These are phyloP conservation scores for Leucopternis melanops DNA, from an alignment of 2,113 vertebrate genomes.

Conservation along the genomic window DNA sequence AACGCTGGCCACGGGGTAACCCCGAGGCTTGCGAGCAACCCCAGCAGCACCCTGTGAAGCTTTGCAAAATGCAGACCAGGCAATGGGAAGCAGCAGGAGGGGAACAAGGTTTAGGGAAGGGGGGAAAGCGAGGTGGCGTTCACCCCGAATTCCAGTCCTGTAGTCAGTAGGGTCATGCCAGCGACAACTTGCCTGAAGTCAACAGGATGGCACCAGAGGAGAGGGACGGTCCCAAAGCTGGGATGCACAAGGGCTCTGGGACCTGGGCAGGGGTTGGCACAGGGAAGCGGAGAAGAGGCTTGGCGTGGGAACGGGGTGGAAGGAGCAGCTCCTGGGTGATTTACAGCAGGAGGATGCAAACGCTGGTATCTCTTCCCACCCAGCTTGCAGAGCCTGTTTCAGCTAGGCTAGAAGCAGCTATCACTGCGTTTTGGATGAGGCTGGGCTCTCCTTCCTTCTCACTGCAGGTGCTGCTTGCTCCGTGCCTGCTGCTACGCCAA, in stretches of 20 bases:
- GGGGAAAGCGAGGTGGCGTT: accelerated
- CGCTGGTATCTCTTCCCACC: background rate
- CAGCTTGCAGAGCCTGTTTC: accelerated
- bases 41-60: background rate
- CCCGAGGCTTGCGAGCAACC: background rate
- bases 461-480: constrained; percentile 29
- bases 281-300: background rate
- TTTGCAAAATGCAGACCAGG: background rate
- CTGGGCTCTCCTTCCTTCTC: background rate
- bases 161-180: accelerated
- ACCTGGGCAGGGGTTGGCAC: background rate
- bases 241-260: background rate
- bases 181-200: accelerated
- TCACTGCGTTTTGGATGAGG: accelerated
- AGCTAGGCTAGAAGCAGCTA: background rate
- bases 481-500: constrained; percentile 7
- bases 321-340: background rate
- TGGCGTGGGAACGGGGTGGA: accelerated
- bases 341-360: background rate
- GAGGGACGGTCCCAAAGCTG: accelerated
- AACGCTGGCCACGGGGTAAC: background rate
- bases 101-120: background rate
- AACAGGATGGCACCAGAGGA: background rate
- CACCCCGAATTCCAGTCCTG: background rate
- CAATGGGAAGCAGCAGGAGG: background rate